phyloP scores from a whole-genome alignment of 2,888 invertebrate genomes.

The Ophioninae sp. region DNA sequence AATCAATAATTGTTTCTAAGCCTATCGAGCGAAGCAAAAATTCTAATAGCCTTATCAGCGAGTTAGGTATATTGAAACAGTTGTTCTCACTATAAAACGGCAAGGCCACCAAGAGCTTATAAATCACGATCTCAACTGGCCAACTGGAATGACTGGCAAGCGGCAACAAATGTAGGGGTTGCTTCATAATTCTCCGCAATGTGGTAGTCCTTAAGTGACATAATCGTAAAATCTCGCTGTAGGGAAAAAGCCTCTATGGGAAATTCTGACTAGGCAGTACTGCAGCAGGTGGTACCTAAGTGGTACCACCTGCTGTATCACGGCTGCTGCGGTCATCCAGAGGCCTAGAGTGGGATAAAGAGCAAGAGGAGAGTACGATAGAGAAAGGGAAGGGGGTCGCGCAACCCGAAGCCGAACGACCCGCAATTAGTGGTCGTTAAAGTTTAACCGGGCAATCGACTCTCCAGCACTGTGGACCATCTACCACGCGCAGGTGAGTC shows the following conservation, averaged over 20 bases:
- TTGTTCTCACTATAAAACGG: background rate
- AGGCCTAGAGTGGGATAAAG: slow-evolving; percentile 11
- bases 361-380: background rate
- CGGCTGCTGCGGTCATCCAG: slow-evolving; percentile 38
- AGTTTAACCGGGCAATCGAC: slow-evolving; percentile 61
- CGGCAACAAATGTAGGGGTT: slow-evolving; percentile 1
- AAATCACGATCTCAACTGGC: slow-evolving; percentile 4
- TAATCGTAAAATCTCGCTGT: slow-evolving; percentile 35
- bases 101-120: background rate
- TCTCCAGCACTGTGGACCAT: slow-evolving; percentile 26
- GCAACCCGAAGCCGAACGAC: slow-evolving; percentile 49
- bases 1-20: too few relatives aligned
- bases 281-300: slow-evolving; percentile 39
- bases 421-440: slow-evolving; percentile 61
- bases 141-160: background rate
- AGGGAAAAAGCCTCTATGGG: slow-evolving; percentile 18
- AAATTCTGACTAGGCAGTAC: slow-evolving; percentile 31
- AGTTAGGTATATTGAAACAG: background rate
- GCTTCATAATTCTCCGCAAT: slow-evolving; percentile 29
- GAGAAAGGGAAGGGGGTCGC: slow-evolving; percentile 40
- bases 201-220: slow-evolving; percentile 17
- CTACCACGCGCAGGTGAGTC: slow-evolving; percentile 21
- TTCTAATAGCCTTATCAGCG: too few relatives aligned
- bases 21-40: too few relatives aligned
- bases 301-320: slow-evolving; percentile 26